Percentiles rank a stretch among this genome's conserved stretches.
phyloP scores from a whole-genome alignment of 2,888 invertebrate species.

The Choreutis nemorana region DNA sequence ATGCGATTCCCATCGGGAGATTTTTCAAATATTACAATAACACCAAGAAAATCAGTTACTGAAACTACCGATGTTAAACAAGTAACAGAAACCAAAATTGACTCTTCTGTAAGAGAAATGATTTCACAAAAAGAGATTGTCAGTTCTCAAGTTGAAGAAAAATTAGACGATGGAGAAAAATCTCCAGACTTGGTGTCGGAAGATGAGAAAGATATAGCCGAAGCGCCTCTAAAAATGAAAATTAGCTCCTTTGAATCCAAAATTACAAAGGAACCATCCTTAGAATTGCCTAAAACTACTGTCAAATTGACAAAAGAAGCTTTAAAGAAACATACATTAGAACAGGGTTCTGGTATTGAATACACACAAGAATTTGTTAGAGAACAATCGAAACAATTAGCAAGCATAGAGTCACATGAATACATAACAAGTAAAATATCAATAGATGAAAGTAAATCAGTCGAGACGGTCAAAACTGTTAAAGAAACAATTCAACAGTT shows the following conservation, averaged over 20 bases:
- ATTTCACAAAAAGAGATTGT: conserved; percentile 57
- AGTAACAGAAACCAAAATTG: conserved; percentile 30
- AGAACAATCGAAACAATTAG: conserved; percentile 55
- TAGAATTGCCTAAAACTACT: conserved; percentile 45
- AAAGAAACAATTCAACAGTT: conserved; percentile 57
- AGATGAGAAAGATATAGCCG: conserved; percentile 56
- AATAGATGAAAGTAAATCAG: conserved; percentile 31
- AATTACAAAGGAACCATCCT: conserved; percentile 44
- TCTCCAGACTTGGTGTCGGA: conserved; percentile 49
- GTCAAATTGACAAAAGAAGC: conserved; percentile 60
- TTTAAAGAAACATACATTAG: conserved; percentile 54
- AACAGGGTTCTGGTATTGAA: conserved; percentile 55
- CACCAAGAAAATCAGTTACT: conserved; percentile 45
- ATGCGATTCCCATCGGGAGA: conserved; percentile 64
- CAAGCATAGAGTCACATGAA: conserved; percentile 29
- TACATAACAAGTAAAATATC: conserved; percentile 28
- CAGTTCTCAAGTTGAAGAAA: conserved; percentile 63
- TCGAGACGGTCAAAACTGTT: conserved; percentile 44
- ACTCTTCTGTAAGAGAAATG: conserved; percentile 34
- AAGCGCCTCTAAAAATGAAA: conserved; percentile 48
- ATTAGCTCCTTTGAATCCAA: conserved; percentile 58
- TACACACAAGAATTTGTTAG: conserved; percentile 61
- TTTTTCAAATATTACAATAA: conserved; percentile 58
- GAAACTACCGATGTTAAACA: conserved; percentile 50
- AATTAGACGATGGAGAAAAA: conserved; percentile 52